These are phyloP conservation scores for Tortrix viridana DNA, from an alignment of 2,888 invertebrate genomes.

Conservation along the genomic window DNA sequence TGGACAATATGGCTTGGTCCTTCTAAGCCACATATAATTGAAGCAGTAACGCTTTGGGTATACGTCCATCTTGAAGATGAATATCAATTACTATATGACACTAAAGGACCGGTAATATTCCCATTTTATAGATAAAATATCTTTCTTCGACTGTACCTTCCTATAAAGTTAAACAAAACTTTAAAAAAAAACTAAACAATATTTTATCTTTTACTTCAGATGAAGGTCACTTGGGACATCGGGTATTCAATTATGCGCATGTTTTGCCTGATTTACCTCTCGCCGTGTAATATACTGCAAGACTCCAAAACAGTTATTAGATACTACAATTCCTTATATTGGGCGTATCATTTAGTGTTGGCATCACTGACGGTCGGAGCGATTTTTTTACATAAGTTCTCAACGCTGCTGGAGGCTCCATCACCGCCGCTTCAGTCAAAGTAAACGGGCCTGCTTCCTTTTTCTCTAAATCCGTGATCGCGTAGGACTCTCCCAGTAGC, in stretches of 20 bases:
- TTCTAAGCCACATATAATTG: conserved; percentile 91
- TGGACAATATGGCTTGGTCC: conserved; percentile 95
- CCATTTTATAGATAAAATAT: conserved; percentile 1
- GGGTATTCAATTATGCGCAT: conserved; percentile 75
- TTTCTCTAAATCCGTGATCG: no score
- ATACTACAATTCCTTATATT: conserved; percentile 75
- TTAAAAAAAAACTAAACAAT: no score
- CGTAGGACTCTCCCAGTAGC: no score
- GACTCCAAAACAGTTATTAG: conserved; percentile 53
- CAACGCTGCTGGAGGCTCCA: neutral
- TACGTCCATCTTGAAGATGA: conserved; percentile 90
- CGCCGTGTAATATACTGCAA: conserved; percentile 65
- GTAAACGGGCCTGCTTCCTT: no score
- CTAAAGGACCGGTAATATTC: conserved; percentile 74
- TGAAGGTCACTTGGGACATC: conserved; percentile 82
- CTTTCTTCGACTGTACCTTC: no score
- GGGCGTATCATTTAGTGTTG: conserved; percentile 69
- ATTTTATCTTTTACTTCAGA: conserved; percentile 64
- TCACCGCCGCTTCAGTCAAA: no score
- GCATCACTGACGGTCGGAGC: conserved; percentile 55
- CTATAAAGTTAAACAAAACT: no score
- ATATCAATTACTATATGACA: conserved; percentile 84
- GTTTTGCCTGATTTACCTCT: conserved; percentile 70
- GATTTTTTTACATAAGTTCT: conserved; percentile 50
- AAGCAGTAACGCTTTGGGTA: conserved; percentile 90